These are phyloP conservation scores for Venturia canescens DNA, from an alignment of 1,140 invertebrate species.

Conservation along the genomic window DNA sequence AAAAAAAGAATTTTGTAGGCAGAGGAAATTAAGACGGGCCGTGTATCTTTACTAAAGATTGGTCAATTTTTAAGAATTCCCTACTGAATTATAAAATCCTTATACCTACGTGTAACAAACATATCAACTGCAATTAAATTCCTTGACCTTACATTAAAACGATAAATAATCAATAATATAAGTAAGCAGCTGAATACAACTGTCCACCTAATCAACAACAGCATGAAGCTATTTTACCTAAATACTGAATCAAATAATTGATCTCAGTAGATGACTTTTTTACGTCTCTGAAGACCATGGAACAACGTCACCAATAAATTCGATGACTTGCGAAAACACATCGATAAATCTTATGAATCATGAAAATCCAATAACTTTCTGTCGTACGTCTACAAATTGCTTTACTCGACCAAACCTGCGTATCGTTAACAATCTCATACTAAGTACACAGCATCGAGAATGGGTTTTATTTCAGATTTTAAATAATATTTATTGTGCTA, in stretches of 20 bases:
- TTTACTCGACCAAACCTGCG: conserved; percentile 52
- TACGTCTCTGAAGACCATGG: not conserved
- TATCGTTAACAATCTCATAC: conserved; percentile 45
- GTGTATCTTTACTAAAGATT: too few species aligned
- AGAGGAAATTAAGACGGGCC: too few species aligned
- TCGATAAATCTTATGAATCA: conserved; percentile 51
- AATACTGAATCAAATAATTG: conserved; percentile 53
- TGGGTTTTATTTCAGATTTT: not conserved
- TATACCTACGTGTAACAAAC: too few species aligned
- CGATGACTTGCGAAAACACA: conserved; percentile 50
- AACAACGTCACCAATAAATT: conserved; percentile 51
- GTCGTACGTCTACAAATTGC: conserved; percentile 52
- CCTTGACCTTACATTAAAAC: not conserved
- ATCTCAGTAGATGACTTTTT: conserved; percentile 20
- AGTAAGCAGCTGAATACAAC: conserved; percentile 48
- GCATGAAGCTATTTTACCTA: conserved; percentile 50
- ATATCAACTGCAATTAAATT: too few species aligned
- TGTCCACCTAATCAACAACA: conserved; percentile 55
- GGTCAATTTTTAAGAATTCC: too few species aligned
- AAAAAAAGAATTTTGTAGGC: too few species aligned
- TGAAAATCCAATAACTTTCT: conserved; percentile 58
- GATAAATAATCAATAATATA: conserved; percentile 41
- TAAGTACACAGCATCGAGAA: conserved; percentile 48
- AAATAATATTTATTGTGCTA: conserved; percentile 16
- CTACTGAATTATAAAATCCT: too few species aligned